Conservation (phyloP, 2,888 invertebrate species). For the Phaonia tiefii region DNA sequence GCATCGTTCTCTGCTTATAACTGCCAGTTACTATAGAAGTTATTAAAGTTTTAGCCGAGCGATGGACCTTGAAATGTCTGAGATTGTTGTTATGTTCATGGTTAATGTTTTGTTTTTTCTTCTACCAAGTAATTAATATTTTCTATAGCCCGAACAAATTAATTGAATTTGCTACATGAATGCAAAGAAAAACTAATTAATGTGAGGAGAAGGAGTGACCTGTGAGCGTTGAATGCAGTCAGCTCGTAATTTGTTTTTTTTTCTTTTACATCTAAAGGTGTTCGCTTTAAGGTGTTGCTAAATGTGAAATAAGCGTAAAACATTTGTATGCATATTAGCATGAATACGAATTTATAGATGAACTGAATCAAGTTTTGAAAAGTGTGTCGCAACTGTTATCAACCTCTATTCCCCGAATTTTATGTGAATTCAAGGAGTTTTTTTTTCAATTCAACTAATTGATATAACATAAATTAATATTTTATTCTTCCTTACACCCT, state of each 20-base stretch:
- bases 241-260: no score
- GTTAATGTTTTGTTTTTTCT: background rate
- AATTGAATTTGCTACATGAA: constrained; percentile 20
- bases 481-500: no score
- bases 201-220: background rate
- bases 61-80: constrained; percentile 44
- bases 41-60: constrained; percentile 12
- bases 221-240: background rate
- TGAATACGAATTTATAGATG: background rate
- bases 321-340: no score
- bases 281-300: background rate
- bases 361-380: background rate
- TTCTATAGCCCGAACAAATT: constrained; percentile 2
- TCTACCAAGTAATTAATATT: constrained; percentile 15
- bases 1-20: constrained; percentile 1
- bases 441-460: no score
- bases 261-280: background rate
- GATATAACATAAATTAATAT: no score
- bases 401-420: no score
- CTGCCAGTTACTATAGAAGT: background rate
- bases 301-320: background rate
- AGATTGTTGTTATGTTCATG: constrained; percentile 28
- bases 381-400: background rate
- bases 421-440: no score
- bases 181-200: constrained; percentile 22